Evolutionary conservation across 1,140 invertebrate species (phyloP), one percentile per base, ranked within the genome.

Genomic region (Drosophila melanogaster): DNA sequence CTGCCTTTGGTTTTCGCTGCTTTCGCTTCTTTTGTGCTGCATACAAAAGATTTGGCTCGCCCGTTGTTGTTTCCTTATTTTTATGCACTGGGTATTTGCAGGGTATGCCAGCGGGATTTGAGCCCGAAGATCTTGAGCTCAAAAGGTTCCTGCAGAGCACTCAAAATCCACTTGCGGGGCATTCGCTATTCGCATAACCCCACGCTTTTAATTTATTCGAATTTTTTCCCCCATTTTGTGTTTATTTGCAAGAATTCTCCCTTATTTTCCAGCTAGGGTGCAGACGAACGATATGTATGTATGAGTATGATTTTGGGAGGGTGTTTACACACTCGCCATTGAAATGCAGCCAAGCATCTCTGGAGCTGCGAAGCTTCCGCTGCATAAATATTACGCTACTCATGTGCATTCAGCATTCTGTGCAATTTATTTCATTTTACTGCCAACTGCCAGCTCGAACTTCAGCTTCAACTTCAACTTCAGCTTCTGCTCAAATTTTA

Each of bases 201-300:
- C 26, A 8, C 19, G 50, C 44, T 72, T 43, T 47, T 35, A 47
- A 66, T 76, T 66, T 74, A 53, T 65, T 47, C 51, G 26, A 57
- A 49, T 70, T 70, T 57, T 76, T 76, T 77, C 50, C 60, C 51
- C 35, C 53, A 89, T 77, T 87, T 83, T 83, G 66, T 89, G 83
- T 86, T 86, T 84, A 86, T 86, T 86, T 86, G 79, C 83, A 87
- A 79, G 72, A 89, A 79, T 84, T 87, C 77, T 89, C 89, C 84
- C 84, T 84, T 87, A 84, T 89, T 89, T 80, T 49, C 43, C 60
- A 38, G 46, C 35, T 15, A 50, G 64, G 43, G 64, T 65, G 72
- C 22, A 70, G 57, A 46, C 43, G 51, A 43, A 70, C 19, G 19
- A 22, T 22, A 22, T 22, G 19, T 57, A 46, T 43, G 37, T 40